Evolutionary conservation across 2,888 invertebrate species (phyloP).

Genomic region (Flexamia atlantica): DNA sequence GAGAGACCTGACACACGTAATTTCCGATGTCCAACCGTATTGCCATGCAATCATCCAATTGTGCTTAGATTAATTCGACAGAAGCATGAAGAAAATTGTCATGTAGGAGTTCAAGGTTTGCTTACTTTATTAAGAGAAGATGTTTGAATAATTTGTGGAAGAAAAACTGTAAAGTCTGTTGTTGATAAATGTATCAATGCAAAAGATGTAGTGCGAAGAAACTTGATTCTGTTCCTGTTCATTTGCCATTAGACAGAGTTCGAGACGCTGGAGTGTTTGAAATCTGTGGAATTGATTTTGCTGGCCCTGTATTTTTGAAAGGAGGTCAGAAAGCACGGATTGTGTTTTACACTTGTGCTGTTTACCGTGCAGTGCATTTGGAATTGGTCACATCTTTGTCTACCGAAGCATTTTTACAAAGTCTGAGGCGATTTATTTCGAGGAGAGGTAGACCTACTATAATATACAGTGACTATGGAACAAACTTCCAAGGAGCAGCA

Average conservation of each 20-base stretch:
- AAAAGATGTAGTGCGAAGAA: slow-evolving; percentile 67
- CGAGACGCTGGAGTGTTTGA: slow-evolving; percentile 71
- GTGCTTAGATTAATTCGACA: slow-evolving; percentile 50
- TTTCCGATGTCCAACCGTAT: slow-evolving; percentile 50
- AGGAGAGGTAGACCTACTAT: slow-evolving; percentile 71
- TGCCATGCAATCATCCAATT: slow-evolving; percentile 57
- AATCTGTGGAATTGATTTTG: slow-evolving; percentile 72
- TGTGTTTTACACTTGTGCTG: slow-evolving; percentile 73
- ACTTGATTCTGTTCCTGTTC: slow-evolving; percentile 66
- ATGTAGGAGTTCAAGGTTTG: slow-evolving; percentile 54
- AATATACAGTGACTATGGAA: slow-evolving; percentile 73
- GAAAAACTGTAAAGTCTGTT: slow-evolving; percentile 46
- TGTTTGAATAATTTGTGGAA: slow-evolving; percentile 58
- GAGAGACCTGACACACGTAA: slow-evolving; percentile 38
- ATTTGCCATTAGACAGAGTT: slow-evolving; percentile 71
- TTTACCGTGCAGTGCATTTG: slow-evolving; percentile 73
- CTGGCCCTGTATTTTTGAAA: slow-evolving; percentile 72
- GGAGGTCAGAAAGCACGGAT: slow-evolving; percentile 71
- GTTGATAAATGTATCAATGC: slow-evolving; percentile 64
- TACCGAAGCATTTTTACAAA: slow-evolving; percentile 71
- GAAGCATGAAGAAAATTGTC: slow-evolving; percentile 26
- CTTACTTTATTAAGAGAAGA: slow-evolving; percentile 56
- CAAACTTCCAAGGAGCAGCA: slow-evolving; percentile 72
- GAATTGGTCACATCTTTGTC: slow-evolving; percentile 72
- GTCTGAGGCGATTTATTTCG: slow-evolving; percentile 72